Base-by-base conservation (phyloP, 1,140 invertebrate species). In the Trichonephila clavata region DNA sequence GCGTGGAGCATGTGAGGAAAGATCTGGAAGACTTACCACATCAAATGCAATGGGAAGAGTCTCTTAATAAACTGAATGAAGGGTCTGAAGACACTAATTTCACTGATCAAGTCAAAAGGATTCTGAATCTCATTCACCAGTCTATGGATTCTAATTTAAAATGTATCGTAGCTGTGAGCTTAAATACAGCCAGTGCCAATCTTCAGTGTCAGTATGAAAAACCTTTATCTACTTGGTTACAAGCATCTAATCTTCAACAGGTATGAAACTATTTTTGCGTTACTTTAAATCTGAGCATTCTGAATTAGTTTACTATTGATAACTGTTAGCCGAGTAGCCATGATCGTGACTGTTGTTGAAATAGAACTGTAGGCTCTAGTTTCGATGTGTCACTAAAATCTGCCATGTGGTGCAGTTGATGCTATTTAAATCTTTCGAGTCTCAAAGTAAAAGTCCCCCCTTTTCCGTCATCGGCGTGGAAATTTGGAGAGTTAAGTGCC, bases 101-200 rank as follows among this genome's bases (percentile, higher is more conserved):
- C 18, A 59, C 59, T 4, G 60, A 63, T 16, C 86, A 93, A 68
- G 77, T 93, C 5, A 24, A 71, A 7, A 81, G 92, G 39, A 93
- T 93, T 20, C 50, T 93, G 61, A 89, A 89, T 68, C 80, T 89
- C 57, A 68, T 93, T 8, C 87, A 89, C 65, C 18, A 89, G 16
- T 93, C 92, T 20, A 93, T 90, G 92, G 24, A 89, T 20, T 50
- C 68, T 21, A 77, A 93, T 27, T 32, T 89, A 4, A 24, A 65
- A 5, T 21, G 71, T 18, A 89, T 93, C 5, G 27, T 21, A 13
- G 6, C 13, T 0, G 39, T 59, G 13, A 63, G 61, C 10, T 27
- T 93, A 21, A 39, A 89, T 2, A 18, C n/a, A 5, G 39, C 43
- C 8, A 59, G 27, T 2, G 2, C 24, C 13, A 83, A 60, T 57